Percentiles rank a stretch among this genome's conserved stretches.
These are phyloP conservation scores for Cataglyphis cursor DNA, from an alignment of 2,888 invertebrate species.

Conservation along the genomic window DNA sequence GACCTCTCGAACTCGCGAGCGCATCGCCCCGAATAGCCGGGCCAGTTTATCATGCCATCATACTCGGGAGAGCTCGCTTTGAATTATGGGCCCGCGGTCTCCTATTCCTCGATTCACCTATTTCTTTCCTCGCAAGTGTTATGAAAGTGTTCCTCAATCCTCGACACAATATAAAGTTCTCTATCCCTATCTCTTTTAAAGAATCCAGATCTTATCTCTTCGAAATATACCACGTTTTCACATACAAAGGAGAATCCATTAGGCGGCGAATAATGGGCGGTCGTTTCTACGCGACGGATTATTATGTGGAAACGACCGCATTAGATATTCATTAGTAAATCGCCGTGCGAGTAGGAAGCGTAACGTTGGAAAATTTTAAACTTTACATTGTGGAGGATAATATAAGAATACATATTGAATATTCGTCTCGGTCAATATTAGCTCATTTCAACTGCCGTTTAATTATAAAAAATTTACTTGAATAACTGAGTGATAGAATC, in stretches of 20 bases:
- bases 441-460: not conserved
- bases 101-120: constrained; percentile 38
- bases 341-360: constrained; percentile 15
- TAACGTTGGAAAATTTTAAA: constrained; percentile 35
- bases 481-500: not conserved
- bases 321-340: constrained; percentile 55
- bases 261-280: constrained; percentile 10
- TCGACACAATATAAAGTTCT: not conserved
- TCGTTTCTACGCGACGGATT: constrained; percentile 46
- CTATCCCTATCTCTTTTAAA: constrained; percentile 13
- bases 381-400: not conserved
- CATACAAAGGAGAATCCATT: constrained; percentile 46
- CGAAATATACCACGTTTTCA: not conserved
- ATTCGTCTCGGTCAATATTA: not conserved
- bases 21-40: constrained; percentile 65
- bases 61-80: constrained; percentile 52
- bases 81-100: constrained; percentile 62
- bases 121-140: constrained; percentile 22
- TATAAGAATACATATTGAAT: not conserved
- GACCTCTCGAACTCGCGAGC: constrained; percentile 66
- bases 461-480: not conserved
- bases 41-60: constrained; percentile 72
- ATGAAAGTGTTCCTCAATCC: constrained; percentile 3
- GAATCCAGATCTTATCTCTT: constrained; percentile 31
- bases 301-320: constrained; percentile 53